Percentiles rank a stretch among this genome's conserved stretches.
Evolutionary conservation across 2,113 vertebrate species (phyloP).

Genomic region (Rutilus rutilus): DNA sequence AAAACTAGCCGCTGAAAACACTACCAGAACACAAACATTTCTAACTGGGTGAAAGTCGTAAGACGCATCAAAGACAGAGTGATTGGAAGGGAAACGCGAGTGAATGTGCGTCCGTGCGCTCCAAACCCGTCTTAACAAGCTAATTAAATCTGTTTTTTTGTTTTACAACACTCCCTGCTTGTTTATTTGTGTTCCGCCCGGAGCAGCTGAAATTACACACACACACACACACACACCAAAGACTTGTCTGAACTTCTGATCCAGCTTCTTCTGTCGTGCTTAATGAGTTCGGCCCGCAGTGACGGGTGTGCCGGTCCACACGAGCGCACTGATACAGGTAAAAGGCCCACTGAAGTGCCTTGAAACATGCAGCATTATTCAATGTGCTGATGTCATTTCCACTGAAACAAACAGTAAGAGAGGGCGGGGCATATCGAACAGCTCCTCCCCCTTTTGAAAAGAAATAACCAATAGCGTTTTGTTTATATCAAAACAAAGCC

Average conservation of each 20-base stretch:
- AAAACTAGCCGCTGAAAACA: too few relatives aligned
- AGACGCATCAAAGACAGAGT: not conserved
- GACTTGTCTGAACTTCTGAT: constrained; percentile 75
- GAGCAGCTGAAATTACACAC: constrained; percentile 63
- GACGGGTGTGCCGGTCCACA: too few relatives aligned
- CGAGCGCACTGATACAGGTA: not conserved
- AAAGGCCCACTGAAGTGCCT: too few relatives aligned
- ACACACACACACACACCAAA: constrained; percentile 63
- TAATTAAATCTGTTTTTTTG: constrained; percentile 67
- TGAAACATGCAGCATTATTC: too few relatives aligned
- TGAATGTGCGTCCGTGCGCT: not conserved
- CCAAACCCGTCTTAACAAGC: constrained; percentile 64
- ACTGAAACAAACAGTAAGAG: too few relatives aligned
- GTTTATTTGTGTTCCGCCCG: constrained; percentile 70
- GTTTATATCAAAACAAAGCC: too few relatives aligned
- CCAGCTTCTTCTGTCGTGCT: constrained; percentile 58
- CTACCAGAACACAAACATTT: too few relatives aligned
- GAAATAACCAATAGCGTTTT: too few relatives aligned
- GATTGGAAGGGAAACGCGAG: not conserved
- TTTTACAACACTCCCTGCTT: constrained; percentile 66
- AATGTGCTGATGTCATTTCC: too few relatives aligned
- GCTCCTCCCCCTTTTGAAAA: too few relatives aligned
- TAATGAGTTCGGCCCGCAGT: constrained; percentile 31
- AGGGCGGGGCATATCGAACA: too few relatives aligned
- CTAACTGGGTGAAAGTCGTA: not conserved